Evolutionary conservation across 2,113 vertebrate species (phyloP).

Genomic region (Anolis carolinensis): DNA sequence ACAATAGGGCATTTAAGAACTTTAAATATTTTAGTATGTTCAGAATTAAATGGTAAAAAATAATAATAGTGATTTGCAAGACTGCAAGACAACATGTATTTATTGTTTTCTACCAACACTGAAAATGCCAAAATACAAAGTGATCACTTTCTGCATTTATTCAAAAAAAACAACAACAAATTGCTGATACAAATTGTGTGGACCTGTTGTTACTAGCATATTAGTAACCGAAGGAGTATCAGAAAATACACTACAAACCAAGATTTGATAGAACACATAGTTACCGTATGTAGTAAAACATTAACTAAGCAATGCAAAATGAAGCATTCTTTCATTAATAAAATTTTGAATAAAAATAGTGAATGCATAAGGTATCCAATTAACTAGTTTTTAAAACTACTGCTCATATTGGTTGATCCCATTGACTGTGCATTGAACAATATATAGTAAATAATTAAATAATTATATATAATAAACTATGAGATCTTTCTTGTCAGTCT

Average conservation of each 20-base stretch:
- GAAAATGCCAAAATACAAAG: not conserved
- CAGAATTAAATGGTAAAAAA: not conserved
- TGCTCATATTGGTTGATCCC: not conserved
- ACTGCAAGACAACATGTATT: not conserved
- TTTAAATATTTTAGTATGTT: not conserved
- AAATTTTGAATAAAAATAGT: not conserved
- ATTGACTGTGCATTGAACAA: not conserved
- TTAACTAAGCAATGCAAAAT: too few relatives aligned
- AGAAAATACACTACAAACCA: conserved; percentile 1
- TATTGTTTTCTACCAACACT: not conserved
- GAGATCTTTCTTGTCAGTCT: too few relatives aligned
- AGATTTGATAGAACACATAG: not conserved
- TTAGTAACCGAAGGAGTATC: not conserved
- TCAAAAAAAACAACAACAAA: conserved; percentile 13
- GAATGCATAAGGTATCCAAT: not conserved
- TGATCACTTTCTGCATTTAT: not conserved
- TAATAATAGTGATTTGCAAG: not conserved
- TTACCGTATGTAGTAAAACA: not conserved
- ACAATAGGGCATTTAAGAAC: not conserved
- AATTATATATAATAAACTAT: too few relatives aligned
- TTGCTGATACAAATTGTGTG: not conserved
- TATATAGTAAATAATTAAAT: not conserved
- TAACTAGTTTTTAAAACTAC: not conserved
- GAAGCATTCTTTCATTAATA: not conserved
- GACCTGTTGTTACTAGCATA: not conserved